Percentiles rank a stretch among this genome's conserved stretches.
Evolutionary conservation across 2,888 invertebrate species (phyloP).

Genomic region (Acrobasis consociella): DNA sequence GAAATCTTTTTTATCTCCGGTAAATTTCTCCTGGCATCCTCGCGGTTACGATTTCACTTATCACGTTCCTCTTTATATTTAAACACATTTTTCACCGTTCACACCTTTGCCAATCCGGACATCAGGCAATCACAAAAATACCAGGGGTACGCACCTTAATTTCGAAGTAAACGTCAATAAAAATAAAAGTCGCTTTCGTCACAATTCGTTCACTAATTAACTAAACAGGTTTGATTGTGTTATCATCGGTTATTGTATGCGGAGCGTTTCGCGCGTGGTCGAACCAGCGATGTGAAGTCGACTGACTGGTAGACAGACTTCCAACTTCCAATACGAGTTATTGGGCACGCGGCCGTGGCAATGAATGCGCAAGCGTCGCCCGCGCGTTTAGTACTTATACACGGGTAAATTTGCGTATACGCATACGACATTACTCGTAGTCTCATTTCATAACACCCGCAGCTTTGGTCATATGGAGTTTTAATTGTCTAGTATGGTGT

Average conservation of each 20-base stretch:
- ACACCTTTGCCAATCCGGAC: slow-evolving; percentile 8
- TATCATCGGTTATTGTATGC: slow-evolving; percentile 30
- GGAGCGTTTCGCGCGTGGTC: slow-evolving; percentile 39
- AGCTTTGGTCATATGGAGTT: neutral
- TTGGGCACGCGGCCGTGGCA: slow-evolving; percentile 49
- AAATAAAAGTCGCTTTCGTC: slow-evolving; percentile 26
- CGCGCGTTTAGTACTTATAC: slow-evolving; percentile 42
- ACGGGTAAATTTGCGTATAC: slow-evolving; percentile 14
- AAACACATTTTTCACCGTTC: slow-evolving; percentile 14
- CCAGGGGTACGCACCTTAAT: slow-evolving; percentile 32
- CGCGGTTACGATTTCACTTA: slow-evolving; percentile 20
- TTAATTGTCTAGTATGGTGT: slow-evolving; percentile 2
- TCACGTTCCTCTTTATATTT: slow-evolving; percentile 13
- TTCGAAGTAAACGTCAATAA: slow-evolving; percentile 20
- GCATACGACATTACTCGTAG: neutral
- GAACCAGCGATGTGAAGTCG: slow-evolving; percentile 33
- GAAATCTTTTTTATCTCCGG: neutral
- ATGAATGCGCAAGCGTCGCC: slow-evolving; percentile 47
- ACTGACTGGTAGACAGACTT: slow-evolving; percentile 40
- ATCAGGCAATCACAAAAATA: slow-evolving; percentile 11
- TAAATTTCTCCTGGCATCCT: slow-evolving; percentile 17
- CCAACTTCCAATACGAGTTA: slow-evolving; percentile 23
- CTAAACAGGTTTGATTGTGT: slow-evolving; percentile 26
- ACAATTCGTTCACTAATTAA: slow-evolving; percentile 27
- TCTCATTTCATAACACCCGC: neutral